A percentile compares a stretch with the other conserved stretches of the same genome.
These are phyloP conservation scores for Passer montanus DNA, from an alignment of 2,113 vertebrate genomes.

Conservation along the genomic window DNA sequence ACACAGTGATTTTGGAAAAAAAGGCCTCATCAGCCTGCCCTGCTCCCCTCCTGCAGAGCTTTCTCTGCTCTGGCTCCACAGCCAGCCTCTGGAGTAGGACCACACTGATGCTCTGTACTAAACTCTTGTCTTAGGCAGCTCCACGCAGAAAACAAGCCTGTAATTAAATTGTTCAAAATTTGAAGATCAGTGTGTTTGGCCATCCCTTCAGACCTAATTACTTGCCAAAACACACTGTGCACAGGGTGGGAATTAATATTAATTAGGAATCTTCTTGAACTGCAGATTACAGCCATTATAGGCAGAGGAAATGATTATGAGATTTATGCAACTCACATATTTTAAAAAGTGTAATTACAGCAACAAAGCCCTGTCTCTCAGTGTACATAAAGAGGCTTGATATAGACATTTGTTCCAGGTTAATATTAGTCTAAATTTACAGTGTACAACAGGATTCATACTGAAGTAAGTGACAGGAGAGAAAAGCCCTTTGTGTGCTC, in stretches of 20 bases:
- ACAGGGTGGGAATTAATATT: slow-evolving; percentile 58
- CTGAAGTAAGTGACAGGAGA: background rate
- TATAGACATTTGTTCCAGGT: background rate
- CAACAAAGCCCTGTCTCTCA: slow-evolving; percentile 12
- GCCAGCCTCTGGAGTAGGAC: background rate
- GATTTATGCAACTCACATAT: slow-evolving; percentile 45
- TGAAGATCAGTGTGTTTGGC: slow-evolving; percentile 59
- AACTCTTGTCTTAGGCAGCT: background rate
- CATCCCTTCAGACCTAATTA: slow-evolving; percentile 60
- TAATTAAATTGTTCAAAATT: slow-evolving; percentile 66
- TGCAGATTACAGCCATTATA: slow-evolving; percentile 37
- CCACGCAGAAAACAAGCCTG: slow-evolving; percentile 39
- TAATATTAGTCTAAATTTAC: background rate
- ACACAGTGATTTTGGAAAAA: background rate
- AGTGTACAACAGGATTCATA: background rate
- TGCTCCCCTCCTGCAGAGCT: background rate
- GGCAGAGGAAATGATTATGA: slow-evolving; percentile 46
- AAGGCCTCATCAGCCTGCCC: background rate
- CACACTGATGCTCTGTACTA: background rate
- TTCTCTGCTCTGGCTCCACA: background rate
- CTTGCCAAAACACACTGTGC: slow-evolving; percentile 53
- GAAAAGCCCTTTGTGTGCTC: background rate
- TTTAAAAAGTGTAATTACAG: slow-evolving; percentile 33
- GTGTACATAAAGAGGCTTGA: background rate
- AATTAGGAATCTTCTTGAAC: slow-evolving; percentile 55